phyloP scores from a whole-genome alignment of 2,797 vertebrate genomes.

The Micromesistius poutassou region DNA sequence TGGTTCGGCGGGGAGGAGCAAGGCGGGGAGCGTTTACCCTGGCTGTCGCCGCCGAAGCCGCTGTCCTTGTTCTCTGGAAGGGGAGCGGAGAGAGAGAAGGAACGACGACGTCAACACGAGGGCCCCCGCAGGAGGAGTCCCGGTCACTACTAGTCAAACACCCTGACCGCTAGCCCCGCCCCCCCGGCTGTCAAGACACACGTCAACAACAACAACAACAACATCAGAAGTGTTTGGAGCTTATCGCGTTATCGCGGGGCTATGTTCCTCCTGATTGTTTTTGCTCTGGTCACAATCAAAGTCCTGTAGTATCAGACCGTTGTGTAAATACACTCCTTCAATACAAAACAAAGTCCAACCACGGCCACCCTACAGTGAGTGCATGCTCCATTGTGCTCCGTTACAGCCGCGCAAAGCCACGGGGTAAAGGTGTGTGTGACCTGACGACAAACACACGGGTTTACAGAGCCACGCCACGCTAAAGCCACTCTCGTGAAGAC shows the following conservation, averaged over 20 bases:
- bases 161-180: no score
- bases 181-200: no score
- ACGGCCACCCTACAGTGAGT: neutral
- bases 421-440: no score
- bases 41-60: constrained; percentile 50
- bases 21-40: constrained; percentile 60
- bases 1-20: constrained; percentile 57
- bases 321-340: no score
- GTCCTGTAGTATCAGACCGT: no score
- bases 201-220: no score
- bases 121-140: no score
- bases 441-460: neutral
- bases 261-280: neutral
- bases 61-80: constrained; percentile 65
- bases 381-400: neutral
- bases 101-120: neutral
- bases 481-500: no score
- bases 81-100: neutral
- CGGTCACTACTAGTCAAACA: neutral
- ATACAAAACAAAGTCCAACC: neutral
- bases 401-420: neutral
- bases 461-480: no score
- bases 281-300: no score
- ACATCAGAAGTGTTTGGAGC: neutral
- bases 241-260: neutral